Conservation (phyloP, 1,140 invertebrate genomes). For the Stenopsyche tienmushanensis region DNA sequence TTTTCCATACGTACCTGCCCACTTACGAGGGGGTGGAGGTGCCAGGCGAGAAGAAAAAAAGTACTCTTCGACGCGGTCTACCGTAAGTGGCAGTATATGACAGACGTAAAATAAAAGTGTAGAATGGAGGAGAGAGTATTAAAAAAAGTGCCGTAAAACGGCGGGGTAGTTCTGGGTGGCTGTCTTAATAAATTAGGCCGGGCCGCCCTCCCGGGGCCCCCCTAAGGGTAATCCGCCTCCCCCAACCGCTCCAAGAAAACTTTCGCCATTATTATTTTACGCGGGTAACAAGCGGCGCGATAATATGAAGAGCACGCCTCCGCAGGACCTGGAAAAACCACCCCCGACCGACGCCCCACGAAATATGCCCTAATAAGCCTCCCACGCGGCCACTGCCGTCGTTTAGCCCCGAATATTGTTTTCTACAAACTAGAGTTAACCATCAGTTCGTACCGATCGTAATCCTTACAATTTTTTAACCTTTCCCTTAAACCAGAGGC, state of each 20-base stretch:
- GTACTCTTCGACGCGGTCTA: constrained; percentile 23
- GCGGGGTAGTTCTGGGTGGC: constrained; percentile 27
- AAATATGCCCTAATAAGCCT: constrained; percentile 39
- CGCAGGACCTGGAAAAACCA: neutral
- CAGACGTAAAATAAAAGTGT: constrained; percentile 42
- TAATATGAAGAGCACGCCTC: constrained; percentile 49
- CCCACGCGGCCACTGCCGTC: constrained; percentile 15
- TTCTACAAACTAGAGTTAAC: no score
- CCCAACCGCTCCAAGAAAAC: constrained; percentile 45
- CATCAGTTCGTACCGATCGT: no score
- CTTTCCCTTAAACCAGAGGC: no score
- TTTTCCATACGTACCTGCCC: constrained; percentile 34
- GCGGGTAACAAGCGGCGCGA: constrained; percentile 59
- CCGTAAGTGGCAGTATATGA: constrained; percentile 41
- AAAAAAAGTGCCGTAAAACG: constrained; percentile 38
- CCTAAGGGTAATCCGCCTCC: neutral
- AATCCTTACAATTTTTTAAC: no score
- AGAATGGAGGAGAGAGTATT: constrained; percentile 40
- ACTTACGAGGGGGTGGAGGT: neutral
- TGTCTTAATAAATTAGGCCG: constrained; percentile 42
- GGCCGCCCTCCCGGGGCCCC: constrained; percentile 7
- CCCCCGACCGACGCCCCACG: constrained; percentile 19
- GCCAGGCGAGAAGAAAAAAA: constrained; percentile 9
- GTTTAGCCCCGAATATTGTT: constrained; percentile 1
- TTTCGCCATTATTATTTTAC: constrained; percentile 60